Evolutionary conservation across 2,888 invertebrate species (phyloP).

Genomic region (Aproaerema taeniolella): DNA sequence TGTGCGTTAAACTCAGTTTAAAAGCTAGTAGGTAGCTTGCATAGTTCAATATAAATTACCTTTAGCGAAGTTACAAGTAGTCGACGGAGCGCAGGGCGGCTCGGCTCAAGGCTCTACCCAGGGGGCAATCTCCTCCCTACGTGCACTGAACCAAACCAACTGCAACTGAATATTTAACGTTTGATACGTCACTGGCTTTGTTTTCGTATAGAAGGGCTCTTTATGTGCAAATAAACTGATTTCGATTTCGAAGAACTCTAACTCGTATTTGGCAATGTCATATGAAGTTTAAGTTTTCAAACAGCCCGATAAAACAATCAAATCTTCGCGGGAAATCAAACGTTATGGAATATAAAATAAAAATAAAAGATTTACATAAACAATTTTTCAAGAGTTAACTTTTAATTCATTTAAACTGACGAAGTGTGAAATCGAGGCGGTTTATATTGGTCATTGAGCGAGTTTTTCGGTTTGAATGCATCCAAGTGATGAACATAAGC

Average conservation of each 20-base stretch:
- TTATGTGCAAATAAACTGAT: too few species aligned
- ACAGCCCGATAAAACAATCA: too few species aligned
- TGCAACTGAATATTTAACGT: slow-evolving; percentile 43
- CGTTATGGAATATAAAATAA: too few species aligned
- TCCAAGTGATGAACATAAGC: slow-evolving; percentile 22
- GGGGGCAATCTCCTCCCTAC: slow-evolving; percentile 60
- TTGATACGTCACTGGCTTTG: slow-evolving; percentile 18
- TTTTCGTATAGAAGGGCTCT: too few species aligned
- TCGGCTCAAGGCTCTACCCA: slow-evolving; percentile 44
- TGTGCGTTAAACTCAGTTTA: slow-evolving; percentile 3
- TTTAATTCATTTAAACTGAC: too few species aligned
- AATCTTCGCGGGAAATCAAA: too few species aligned
- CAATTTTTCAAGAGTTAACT: too few species aligned
- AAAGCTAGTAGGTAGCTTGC: background rate
- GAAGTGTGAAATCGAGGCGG: too few species aligned
- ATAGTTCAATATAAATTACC: slow-evolving; percentile 9
- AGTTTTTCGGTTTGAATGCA: slow-evolving; percentile 6
- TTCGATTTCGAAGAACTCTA: too few species aligned
- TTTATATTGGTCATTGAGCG: slow-evolving; percentile 2
- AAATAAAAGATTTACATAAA: too few species aligned
- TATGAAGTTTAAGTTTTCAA: too few species aligned
- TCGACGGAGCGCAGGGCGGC: slow-evolving; percentile 24
- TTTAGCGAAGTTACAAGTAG: slow-evolving; percentile 5
- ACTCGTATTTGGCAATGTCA: too few species aligned
- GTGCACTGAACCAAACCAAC: slow-evolving; percentile 56